Base-by-base conservation (phyloP, 2,888 invertebrate genomes). In the Agrochola circellaris region DNA sequence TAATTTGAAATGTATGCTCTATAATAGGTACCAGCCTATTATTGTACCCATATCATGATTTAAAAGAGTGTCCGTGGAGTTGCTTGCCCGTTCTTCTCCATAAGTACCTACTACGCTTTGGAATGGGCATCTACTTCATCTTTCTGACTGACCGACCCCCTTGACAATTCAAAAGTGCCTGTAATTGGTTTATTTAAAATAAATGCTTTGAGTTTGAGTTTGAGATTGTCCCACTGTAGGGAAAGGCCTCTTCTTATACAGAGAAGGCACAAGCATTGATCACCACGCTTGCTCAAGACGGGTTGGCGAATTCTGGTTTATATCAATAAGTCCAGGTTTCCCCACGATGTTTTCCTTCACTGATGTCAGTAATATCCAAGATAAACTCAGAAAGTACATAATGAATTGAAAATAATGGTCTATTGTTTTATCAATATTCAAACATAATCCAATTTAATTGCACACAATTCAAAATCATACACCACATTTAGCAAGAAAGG, bases 401-500 rank as follows among this genome's bases (percentile, higher is more conserved):
- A 13, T 26, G 0, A 58, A 58, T 58, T 58, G 26, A 15, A 58
- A 58, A 58, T 62, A 15, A 62, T 65, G 11, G 17, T 26, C 5
- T 26, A 66, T 20, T 34, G 6, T 4, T 13, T 72, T 68, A 77
- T 75, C 23, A 71, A 73, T 64, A 51, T 74, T 69, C 71, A 77
- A 30, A 61, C 23, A n/a, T 15, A 20, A 17, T 13, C 4, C 6
- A 15, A 34, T 56, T n/a, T 38, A 42, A 71, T 68, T 38, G 34
- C n/a, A 61, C 15, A 61, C 6, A 54, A 56, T 13, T 61, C 74
- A 67, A 60, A 81, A 81, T 82, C 68, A 75, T 13, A n/a, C 26
- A 76, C 77, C 66, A 30, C 64, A 74, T 73, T 66, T 51, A 76
- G 15, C 58, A 76, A 84, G 75, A 73, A 23, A 69, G 62, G 74